Base-by-base conservation (phyloP, 2,113 vertebrate genomes). In the Probosciger aterrimus region DNA sequence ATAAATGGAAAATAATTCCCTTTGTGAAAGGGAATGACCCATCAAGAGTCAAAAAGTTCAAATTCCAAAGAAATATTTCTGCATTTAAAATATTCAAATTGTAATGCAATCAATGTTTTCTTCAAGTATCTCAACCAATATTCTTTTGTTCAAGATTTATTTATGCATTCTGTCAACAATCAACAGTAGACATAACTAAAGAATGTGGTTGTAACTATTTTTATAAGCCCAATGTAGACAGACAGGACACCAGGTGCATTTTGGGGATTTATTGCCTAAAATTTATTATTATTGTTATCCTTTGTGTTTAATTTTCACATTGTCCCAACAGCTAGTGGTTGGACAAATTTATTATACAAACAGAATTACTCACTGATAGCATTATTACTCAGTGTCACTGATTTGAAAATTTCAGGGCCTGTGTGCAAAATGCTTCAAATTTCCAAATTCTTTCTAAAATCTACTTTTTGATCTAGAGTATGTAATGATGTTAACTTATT, bases 271-370 rank as follows among this genome's bases (percentile, higher is more conserved):
- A 53, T 89, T 94, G 62, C 43, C 25, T 75, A 49, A 67, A 92
- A 92, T 79, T 75, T 74, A 87, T 95, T 79, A 63, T 78, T 79
- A 63, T 78, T 70, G 33, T 50, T 27, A 59, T 84, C 2, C 25
- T 90, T 89, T 91, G 68, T 89, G 60, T 82, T 91, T 93, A 79
- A 87, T 82, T 89, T 94, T 96, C 33, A 60, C 65, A 64, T 91
- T 91, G 44, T 91, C 39, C 7, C 16, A 79, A 79, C 43, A 95
- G 62, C 57, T 93, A 70, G 7, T 64, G 23, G 18, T 68, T 76
- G 57, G 31, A 20, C 18, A 93, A 33, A 87, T 93, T 64, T 82
- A 81, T 71, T 89, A 84, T 60, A 39, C 33, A 85, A 80, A 78
- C 17, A 75, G 31, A 83, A 86, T 80, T 95, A 79, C 7, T 59